Evolutionary conservation across 2,888 invertebrate species (phyloP).

Genomic region (Galeopsomyia nigrocyanea): DNA sequence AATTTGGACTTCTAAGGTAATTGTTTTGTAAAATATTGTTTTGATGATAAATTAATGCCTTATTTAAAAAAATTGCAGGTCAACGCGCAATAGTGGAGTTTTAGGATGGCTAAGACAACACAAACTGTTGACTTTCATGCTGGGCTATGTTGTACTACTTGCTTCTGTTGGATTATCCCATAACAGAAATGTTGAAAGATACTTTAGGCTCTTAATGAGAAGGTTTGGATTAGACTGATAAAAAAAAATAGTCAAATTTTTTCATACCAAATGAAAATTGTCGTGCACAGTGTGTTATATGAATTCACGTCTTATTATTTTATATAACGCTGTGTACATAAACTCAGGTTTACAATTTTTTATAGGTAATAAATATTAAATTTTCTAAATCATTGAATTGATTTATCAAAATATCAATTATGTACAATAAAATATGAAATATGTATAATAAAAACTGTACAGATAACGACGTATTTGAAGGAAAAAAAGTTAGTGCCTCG

Average conservation of each 20-base stretch:
- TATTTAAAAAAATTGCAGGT: constrained; percentile 51
- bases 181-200: constrained; percentile 76
- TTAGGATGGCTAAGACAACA: constrained; percentile 74
- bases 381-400: constrained; percentile 42
- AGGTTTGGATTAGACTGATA: constrained; percentile 62
- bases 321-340: constrained; percentile 32
- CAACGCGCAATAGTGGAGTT: constrained; percentile 55
- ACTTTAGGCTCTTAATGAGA: constrained; percentile 71
- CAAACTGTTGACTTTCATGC: constrained; percentile 75
- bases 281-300: constrained; percentile 36
- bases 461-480: constrained; percentile 26
- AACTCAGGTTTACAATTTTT: constrained; percentile 29
- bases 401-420: constrained; percentile 44
- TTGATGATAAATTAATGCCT: constrained; percentile 13
- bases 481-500: constrained; percentile 67
- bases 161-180: constrained; percentile 77
- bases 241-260: constrained; percentile 29
- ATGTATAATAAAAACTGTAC: constrained; percentile 41
- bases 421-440: constrained; percentile 41
- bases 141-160: constrained; percentile 76
- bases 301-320: constrained; percentile 36
- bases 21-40: constrained; percentile 23
- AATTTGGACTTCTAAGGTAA: constrained; percentile 59
- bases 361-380: constrained; percentile 40
- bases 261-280: constrained; percentile 24